phyloP scores from a whole-genome alignment of 2,888 invertebrate genomes.

The Ectropis crepuscularia region DNA sequence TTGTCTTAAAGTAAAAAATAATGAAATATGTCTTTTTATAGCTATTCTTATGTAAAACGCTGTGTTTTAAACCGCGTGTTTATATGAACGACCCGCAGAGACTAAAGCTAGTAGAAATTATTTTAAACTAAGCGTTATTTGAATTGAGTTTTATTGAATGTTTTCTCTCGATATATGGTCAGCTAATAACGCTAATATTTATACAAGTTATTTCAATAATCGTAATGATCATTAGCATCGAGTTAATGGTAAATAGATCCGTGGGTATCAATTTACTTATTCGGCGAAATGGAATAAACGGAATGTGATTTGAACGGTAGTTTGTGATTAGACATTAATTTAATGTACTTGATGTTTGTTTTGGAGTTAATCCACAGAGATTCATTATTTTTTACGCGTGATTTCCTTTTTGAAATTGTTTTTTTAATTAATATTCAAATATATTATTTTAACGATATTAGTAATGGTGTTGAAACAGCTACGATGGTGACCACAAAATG shows the following conservation, averaged over 20 bases:
- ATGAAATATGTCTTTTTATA: slow-evolving; percentile 79
- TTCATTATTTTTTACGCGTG: neutral
- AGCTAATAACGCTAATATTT: slow-evolving; percentile 45
- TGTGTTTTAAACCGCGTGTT: slow-evolving; percentile 70
- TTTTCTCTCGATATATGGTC: slow-evolving; percentile 46
- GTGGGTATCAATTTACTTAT: slow-evolving; percentile 23
- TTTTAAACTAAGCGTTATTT: slow-evolving; percentile 38
- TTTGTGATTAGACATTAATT: slow-evolving; percentile 13
- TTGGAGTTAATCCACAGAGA: neutral
- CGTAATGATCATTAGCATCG: slow-evolving; percentile 24
- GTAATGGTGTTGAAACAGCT: no score
- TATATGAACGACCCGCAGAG: slow-evolving; percentile 62
- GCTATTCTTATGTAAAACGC: slow-evolving; percentile 73
- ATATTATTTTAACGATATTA: neutral
- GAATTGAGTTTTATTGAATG: slow-evolving; percentile 45
- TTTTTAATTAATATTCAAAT: neutral
- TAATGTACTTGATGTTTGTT: slow-evolving; percentile 2
- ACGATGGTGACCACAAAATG: no score
- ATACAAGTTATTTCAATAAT: slow-evolving; percentile 44
- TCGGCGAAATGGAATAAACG: slow-evolving; percentile 15
- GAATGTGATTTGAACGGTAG: slow-evolving; percentile 20
- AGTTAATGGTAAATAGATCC: slow-evolving; percentile 25
- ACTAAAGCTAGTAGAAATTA: slow-evolving; percentile 13
- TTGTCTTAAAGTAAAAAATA: slow-evolving; percentile 80
- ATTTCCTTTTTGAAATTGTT: slow-evolving; percentile 1